Conservation (phyloP, 35 echinoderm and acorn worm genomes). For the Holothuria glaberrima region DNA sequence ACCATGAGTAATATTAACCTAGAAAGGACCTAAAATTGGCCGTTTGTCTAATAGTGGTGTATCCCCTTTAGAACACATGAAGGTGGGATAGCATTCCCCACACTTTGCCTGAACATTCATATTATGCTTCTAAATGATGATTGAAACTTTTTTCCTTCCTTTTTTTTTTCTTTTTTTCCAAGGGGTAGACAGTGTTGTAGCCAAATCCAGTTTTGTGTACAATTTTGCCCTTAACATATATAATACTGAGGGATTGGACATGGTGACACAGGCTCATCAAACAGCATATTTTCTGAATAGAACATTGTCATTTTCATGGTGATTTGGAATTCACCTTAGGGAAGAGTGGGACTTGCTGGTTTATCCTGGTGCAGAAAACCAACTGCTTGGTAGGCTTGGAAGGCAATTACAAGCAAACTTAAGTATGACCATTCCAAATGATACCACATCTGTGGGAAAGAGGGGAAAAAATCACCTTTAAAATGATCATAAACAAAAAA, state of each 20-base stretch:
- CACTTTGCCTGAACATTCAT: neutral
- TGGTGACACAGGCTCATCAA: neutral
- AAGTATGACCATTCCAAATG: neutral
- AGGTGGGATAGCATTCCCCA: neutral
- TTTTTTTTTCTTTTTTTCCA: neutral
- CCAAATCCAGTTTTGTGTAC: neutral
- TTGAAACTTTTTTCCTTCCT: neutral
- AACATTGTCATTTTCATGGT: neutral
- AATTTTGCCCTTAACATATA: neutral
- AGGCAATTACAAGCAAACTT: neutral
- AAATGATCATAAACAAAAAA: neutral
- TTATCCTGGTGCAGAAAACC: constrained; percentile 7
- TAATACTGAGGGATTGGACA: neutral
- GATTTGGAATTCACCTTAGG: constrained; percentile 9
- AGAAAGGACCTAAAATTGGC: no score
- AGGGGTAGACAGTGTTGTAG: neutral
- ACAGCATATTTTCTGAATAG: neutral
- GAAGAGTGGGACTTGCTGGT: neutral
- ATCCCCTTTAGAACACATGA: neutral
- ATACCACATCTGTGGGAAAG: neutral
- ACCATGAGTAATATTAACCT: no score
- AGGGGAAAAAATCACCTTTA: neutral
- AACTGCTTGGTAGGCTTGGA: neutral
- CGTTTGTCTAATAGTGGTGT: neutral
- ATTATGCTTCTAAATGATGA: neutral